Percentiles rank a stretch among this genome's conserved stretches.
These are phyloP conservation scores for Monopis laevigella DNA, from an alignment of 2,888 invertebrate genomes.

Conservation along the genomic window DNA sequence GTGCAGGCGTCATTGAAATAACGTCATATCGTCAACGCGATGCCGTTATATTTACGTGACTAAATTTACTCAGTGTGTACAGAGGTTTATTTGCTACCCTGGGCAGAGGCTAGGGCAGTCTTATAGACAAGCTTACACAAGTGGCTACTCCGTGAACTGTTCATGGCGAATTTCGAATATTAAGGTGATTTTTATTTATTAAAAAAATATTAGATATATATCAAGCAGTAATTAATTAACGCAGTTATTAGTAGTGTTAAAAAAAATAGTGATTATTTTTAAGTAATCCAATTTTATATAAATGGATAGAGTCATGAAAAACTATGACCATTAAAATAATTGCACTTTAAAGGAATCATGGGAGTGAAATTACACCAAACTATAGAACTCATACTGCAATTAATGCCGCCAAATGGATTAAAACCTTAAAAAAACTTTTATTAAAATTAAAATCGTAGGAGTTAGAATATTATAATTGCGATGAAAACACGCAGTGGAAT, in stretches of 20 bases:
- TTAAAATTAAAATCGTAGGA: conserved; percentile 4
- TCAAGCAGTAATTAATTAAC: no score
- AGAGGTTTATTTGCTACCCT: conserved; percentile 1
- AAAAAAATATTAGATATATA: no score
- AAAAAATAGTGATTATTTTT: no score
- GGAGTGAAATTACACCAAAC: not conserved
- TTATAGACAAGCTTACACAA: conserved; percentile 1
- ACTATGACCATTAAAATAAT: conserved; percentile 5
- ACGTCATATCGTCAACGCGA: no score
- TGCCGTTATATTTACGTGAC: no score
- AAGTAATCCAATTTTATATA: not conserved
- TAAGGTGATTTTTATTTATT: no score
- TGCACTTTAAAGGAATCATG: conserved; percentile 7
- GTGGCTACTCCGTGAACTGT: no score
- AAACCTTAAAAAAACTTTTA: conserved; percentile 3
- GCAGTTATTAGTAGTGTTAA: no score
- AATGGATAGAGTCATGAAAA: not conserved
- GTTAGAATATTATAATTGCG: not conserved
- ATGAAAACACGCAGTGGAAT: not conserved
- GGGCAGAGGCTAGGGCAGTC: not conserved
- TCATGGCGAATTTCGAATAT: no score
- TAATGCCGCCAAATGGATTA: not conserved
- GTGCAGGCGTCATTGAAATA: no score
- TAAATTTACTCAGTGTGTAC: not conserved
- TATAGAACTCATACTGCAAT: not conserved